These are phyloP conservation scores for Malurus splendens DNA, from an alignment of 2,797 vertebrate genomes.

Conservation along the genomic window DNA sequence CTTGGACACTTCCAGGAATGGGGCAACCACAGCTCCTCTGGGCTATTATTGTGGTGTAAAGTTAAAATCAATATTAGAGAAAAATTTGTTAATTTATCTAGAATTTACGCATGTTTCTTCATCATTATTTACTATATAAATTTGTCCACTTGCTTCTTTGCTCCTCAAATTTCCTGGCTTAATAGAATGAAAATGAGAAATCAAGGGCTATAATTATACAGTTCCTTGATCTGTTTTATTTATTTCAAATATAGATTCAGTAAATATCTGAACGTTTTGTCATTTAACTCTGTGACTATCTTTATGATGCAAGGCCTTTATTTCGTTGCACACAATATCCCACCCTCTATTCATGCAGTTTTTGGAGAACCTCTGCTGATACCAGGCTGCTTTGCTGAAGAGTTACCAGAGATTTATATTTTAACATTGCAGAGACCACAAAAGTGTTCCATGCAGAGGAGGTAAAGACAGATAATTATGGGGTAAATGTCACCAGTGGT, in stretches of 20 bases:
- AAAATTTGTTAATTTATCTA: not conserved
- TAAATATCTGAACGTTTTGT: not conserved
- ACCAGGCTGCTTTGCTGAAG: not conserved
- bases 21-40: not conserved
- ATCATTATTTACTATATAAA: not conserved
- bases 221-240: not conserved
- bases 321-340: not conserved
- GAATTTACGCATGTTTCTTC: not conserved
- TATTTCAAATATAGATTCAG: not conserved
- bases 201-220: not conserved
- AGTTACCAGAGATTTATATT: conserved; percentile 5
- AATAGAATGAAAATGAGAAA: not conserved
- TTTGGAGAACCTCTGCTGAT: not conserved
- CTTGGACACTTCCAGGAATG: not conserved
- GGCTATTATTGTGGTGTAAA: not conserved
- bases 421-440: conserved; percentile 45
- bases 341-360: not conserved
- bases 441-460: conserved; percentile 36
- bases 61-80: not conserved
- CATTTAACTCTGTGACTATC: not conserved
- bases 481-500: conserved; percentile 43
- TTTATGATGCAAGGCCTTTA: not conserved
- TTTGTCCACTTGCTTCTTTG: not conserved
- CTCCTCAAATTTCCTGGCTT: not conserved
- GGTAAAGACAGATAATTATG: conserved; percentile 2